Base-by-base conservation (phyloP, 2,113 vertebrate species). In the Phycodurus eques region DNA sequence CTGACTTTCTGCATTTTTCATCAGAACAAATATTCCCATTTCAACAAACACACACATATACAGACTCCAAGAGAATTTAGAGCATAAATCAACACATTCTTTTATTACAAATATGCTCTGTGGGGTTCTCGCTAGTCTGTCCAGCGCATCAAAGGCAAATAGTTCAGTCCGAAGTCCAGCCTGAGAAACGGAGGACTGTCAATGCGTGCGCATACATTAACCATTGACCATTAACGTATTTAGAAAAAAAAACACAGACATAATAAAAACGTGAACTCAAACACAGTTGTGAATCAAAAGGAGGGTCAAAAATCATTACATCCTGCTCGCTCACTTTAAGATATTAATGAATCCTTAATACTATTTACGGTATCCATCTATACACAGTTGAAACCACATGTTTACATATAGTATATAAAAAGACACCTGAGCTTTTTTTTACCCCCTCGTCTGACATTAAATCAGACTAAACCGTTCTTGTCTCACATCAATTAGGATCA, bases 11-110 rank as follows among this genome's bases (percentile, higher is more conserved):
- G 89, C 90, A 93, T 93, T 92, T 92, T 93, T 93, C 88, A 93
- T 92, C 89, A 91, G 88, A 91, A 93, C 92, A 93, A 93, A 92
- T 92, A 88, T 91, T 91, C 90, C 90, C 88, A 88, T 91, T 93
- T 92, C 90, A 88, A 88, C 88, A 88, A 75, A 91, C 68, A 91
- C 81, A 77, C 87, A 86, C 86, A 76, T n/a, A 56, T 79, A 65
- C 70, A 67, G 51, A 76, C 76, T 73, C 76, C 75, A 68, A 87
- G 82, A 75, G 78, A 88, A 88, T 89, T 86, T 82, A 67, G 74
- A 83, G 83, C 86, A 90, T 90, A 88, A 92, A 92, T 92, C 89
- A 91, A 91, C 87, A 90, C 71, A 69, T 85, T 88, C 73, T n/a
- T 85, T 87, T 80, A 83, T 91, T 88, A 92, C 90, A 92, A 89